These are phyloP conservation scores for Zootoca vivipara DNA, from an alignment of 2,113 vertebrate genomes.

Conservation along the genomic window DNA sequence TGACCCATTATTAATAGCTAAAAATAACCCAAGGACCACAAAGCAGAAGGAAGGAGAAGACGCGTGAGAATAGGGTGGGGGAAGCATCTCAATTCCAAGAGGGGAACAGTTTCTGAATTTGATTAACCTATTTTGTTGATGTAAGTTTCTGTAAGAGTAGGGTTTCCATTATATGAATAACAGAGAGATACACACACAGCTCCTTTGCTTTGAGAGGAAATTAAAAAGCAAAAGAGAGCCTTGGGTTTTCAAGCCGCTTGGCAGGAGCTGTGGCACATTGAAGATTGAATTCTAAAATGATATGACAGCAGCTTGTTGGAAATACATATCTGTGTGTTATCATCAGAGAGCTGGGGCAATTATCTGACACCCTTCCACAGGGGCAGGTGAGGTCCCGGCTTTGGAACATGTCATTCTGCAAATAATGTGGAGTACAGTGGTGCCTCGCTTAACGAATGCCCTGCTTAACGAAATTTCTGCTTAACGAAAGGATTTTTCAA, in stretches of 20 bases:
- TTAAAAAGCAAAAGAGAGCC: not conserved
- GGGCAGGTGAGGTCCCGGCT: conserved; percentile 55
- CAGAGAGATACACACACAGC: not conserved
- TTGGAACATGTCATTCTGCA: conserved; percentile 47
- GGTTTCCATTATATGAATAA: conserved; percentile 23
- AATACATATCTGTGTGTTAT: conserved; percentile 35
- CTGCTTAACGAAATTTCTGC: no score
- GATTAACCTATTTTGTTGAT: conserved; percentile 39
- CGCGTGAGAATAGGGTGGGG: not conserved
- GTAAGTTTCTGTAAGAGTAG: conserved; percentile 30
- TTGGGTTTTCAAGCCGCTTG: not conserved
- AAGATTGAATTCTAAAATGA: conserved; percentile 22
- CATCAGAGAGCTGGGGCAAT: conserved; percentile 39
- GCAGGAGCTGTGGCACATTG: not conserved
- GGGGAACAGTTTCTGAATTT: conserved; percentile 19
- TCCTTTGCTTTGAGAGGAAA: conserved; percentile 28
- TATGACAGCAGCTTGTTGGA: conserved; percentile 16
- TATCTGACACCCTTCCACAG: conserved; percentile 28
- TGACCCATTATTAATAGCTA: conserved; percentile 52
- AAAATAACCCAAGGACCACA: conserved; percentile 31
- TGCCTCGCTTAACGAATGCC: no score
- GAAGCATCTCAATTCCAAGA: not conserved
- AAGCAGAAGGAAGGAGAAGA: not conserved
- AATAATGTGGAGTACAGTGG: not conserved
- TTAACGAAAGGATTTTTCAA: no score